phyloP scores from a whole-genome alignment of 2,888 invertebrate species.

The Odontothrips loti region DNA sequence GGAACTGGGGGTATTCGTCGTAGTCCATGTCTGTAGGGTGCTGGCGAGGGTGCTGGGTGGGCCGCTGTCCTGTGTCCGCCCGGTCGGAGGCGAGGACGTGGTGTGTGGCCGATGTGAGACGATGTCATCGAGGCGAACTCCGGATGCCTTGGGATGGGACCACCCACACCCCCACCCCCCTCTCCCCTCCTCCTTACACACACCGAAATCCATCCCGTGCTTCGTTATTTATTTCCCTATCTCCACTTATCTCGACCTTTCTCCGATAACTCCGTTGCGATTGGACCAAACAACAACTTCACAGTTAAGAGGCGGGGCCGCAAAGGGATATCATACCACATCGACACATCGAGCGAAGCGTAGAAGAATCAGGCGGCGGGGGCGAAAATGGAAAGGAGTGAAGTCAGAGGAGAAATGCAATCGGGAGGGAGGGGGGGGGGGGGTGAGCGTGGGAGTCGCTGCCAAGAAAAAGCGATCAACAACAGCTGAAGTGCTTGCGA shows the following conservation, averaged over 20 bases:
- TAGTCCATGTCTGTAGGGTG: neutral
- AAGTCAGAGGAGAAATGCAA: neutral
- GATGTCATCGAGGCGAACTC: neutral
- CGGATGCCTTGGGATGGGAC: neutral
- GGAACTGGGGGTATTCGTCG: slow-evolving; percentile 11
- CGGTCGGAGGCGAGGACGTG: neutral
- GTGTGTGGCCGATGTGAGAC: neutral
- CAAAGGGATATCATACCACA: neutral
- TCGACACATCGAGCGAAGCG: too few relatives aligned
- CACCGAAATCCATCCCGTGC: neutral
- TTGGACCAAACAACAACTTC: neutral
- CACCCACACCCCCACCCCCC: neutral
- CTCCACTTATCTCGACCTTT: slow-evolving; percentile 5
- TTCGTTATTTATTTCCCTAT: neutral
- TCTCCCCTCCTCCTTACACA: neutral
- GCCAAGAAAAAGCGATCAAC: too few relatives aligned
- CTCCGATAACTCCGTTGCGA: neutral
- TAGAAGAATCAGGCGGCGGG: too few relatives aligned
- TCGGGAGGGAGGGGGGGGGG: neutral
- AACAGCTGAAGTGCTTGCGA: too few relatives aligned
- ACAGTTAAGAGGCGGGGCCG: neutral
- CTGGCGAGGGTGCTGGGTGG: neutral
- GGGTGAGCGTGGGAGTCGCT: neutral
- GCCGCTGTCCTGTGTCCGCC: neutral
- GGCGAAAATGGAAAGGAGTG: neutral